These are phyloP conservation scores for Zapus hudsonius DNA, from an alignment of 2,113 vertebrate species.

Conservation along the genomic window DNA sequence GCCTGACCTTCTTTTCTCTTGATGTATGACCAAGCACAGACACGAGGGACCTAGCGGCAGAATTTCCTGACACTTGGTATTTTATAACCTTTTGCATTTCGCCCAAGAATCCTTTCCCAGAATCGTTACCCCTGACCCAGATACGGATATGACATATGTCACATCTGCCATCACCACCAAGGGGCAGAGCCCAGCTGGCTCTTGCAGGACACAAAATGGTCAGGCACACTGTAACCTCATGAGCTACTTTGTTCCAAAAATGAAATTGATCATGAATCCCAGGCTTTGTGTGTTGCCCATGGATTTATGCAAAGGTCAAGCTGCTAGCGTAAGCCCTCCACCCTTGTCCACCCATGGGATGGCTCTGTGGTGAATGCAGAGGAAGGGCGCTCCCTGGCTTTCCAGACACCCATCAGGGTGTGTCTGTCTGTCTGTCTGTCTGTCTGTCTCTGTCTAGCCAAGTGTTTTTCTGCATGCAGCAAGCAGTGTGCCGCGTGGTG, in stretches of 20 bases:
- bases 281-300: background rate
- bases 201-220: background rate
- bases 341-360: background rate
- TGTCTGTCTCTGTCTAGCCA: background rate
- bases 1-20: background rate
- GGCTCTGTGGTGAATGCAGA: background rate
- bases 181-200: constrained; percentile 8
- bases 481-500: background rate
- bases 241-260: background rate
- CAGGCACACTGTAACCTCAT: background rate
- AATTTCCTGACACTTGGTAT: background rate
- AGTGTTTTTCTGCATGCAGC: background rate
- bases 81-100: constrained; percentile 7
- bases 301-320: background rate
- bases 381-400: background rate
- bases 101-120: background rate
- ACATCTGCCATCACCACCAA: constrained; percentile 36
- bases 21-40: background rate
- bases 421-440: too few relatives aligned
- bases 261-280: background rate
- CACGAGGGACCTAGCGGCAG: background rate
- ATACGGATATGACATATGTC: background rate
- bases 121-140: constrained; percentile 46
- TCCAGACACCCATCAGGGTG: background rate
- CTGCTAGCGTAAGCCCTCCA: background rate